Evolutionary conservation across 2,113 vertebrate genomes (phyloP).

Genomic region (Mastomys coucha): DNA sequence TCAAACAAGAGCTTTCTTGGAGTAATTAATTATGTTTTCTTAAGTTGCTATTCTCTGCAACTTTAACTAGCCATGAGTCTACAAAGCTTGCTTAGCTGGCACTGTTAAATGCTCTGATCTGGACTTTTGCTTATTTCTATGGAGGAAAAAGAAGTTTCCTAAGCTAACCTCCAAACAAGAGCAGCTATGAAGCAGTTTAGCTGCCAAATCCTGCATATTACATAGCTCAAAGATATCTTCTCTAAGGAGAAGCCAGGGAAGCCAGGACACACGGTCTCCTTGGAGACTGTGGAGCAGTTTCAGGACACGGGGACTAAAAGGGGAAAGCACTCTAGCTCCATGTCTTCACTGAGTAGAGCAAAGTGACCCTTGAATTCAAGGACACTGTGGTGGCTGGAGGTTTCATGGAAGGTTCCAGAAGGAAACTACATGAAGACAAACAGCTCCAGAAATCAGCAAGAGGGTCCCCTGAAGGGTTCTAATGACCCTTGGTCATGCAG

Average conservation of each 20-base stretch:
- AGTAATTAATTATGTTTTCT: conserved; percentile 64
- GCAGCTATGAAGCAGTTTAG: not conserved
- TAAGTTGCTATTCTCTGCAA: conserved; percentile 58
- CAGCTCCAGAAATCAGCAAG: not conserved
- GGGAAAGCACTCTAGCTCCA: not conserved
- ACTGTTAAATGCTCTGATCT: not conserved
- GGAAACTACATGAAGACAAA: not conserved
- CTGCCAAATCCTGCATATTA: not conserved
- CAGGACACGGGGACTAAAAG: not conserved
- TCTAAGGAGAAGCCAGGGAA: conserved; percentile 2
- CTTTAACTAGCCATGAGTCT: not conserved
- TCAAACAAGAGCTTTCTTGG: conserved; percentile 46
- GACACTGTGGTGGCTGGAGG: not conserved
- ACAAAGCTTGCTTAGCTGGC: not conserved
- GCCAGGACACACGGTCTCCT: not conserved
- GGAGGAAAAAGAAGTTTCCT: not conserved
- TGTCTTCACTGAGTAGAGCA: not conserved
- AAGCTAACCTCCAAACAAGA: not conserved
- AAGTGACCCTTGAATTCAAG: not conserved
- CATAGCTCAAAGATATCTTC: not conserved
- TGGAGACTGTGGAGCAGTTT: not conserved
- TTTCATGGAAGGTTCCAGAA: conserved; percentile 5
- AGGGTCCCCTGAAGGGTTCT: not conserved
- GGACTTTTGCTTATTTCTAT: conserved; percentile 3
- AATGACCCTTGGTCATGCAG: not conserved